Evolutionary conservation across 64 coral and sea anemone genomes (phyloP).

Genomic region (Exaiptasia diaphana): DNA sequence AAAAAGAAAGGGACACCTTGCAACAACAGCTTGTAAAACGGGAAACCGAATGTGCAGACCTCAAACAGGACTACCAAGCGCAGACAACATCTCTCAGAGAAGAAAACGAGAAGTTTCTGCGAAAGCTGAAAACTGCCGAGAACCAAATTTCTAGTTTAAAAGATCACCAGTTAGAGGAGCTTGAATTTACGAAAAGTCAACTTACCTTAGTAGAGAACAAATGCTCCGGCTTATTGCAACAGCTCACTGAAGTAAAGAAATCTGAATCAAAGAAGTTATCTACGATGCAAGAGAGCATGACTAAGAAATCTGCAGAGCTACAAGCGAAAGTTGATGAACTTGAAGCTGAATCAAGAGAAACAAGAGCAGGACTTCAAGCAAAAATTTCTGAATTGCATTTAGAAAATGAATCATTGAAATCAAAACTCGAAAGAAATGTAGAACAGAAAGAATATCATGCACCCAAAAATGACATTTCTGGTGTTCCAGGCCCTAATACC

Average conservation of each 20-base stretch:
- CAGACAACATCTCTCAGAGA: background rate
- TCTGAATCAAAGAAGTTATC: background rate
- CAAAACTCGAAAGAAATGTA: background rate
- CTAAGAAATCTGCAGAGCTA: too few relatives aligned
- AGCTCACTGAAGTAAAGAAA: background rate
- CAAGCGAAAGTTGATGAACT: too few relatives aligned
- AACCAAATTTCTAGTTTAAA: background rate
- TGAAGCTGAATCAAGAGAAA: too few relatives aligned
- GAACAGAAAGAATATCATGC: constrained; percentile 5
- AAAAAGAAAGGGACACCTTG: background rate
- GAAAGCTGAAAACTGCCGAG: constrained; percentile 2
- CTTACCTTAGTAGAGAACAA: background rate
- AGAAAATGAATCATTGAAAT: background rate
- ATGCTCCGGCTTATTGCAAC: background rate
- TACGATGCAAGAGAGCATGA: background rate
- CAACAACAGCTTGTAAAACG: background rate
- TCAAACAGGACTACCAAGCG: background rate
- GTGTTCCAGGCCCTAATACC: background rate
- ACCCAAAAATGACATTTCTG: background rate
- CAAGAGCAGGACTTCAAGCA: too few relatives aligned
- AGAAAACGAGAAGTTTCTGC: background rate
- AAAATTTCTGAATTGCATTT: background rate
- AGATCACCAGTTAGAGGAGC: constrained; percentile 14
- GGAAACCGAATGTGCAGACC: background rate
- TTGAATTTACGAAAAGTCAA: constrained; percentile 9